Base-by-base conservation (phyloP, 2,113 vertebrate genomes). In the Octodon degus region DNA sequence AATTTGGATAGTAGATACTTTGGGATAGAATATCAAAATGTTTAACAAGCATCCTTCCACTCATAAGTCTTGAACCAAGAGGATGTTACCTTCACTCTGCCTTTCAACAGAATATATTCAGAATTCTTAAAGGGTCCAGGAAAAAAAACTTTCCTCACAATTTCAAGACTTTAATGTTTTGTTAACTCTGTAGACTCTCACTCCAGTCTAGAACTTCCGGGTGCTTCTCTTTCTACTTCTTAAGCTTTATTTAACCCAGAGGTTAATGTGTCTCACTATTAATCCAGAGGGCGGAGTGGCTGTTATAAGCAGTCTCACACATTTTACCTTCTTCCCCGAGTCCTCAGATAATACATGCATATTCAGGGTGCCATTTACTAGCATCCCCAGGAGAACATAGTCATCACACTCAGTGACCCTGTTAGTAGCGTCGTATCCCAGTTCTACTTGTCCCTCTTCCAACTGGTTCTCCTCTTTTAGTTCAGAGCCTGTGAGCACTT, bases 271-370 rank as follows among this genome's bases (percentile, higher is more conserved):
- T 7, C 43, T 97, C 91, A 99, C 98, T 94, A 99, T 98, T 27
- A 99, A 96, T 98, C 99, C 99, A 30, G 99, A 98, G 0, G 95
- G 94, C 91, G 99, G 98, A 14, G 32, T 84, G 4, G 17, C 97
- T 0, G 99, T 99, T 19, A 99, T 98, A 10, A 86, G 93, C 70
- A 99, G 98, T 96, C 98, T 98, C 74, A 99, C 89, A 1, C 99
- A 99, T 2, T 98, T 98, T 9, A 98, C 98, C 0, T 98, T 81
- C 37, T 95, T 81, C 0, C 79, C 84, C 7, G 95, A 10, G 1
- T 2, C 96, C 50, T 25, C 97, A 34, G 99, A 98, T 30, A 99
- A 17, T 1, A 97, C 97, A 1, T 9, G 27, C 91, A 11, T 93
- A 34, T 98, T 98, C 62, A 99, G 98, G 8, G 9, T 93, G 0